phyloP scores from a whole-genome alignment of 2,797 vertebrate species.

The Austrolebias charrua region DNA sequence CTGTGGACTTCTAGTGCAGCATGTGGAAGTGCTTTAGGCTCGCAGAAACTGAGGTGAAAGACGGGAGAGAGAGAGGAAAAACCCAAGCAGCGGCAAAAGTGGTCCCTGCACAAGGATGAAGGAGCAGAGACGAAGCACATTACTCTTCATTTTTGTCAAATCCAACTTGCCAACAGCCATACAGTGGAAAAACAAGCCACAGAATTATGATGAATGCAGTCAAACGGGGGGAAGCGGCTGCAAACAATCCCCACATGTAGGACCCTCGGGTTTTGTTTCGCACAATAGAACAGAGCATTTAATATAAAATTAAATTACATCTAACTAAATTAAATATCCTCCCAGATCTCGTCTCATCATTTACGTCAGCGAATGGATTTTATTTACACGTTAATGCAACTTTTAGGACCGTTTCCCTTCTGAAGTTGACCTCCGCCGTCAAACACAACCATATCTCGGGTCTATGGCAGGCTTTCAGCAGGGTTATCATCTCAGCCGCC shows the following conservation, averaged over 20 bases:
- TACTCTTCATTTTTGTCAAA: conserved; percentile 76
- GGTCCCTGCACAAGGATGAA: conserved; percentile 43
- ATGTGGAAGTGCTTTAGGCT: conserved; percentile 80
- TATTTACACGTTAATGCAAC: conserved; percentile 16
- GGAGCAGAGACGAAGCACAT: conserved; percentile 70
- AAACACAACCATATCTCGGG: conserved; percentile 31
- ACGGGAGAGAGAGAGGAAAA: conserved; percentile 1
- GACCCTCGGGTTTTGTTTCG: conserved; percentile 42
- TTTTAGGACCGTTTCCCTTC: conserved; percentile 2
- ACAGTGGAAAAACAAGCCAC: conserved; percentile 60
- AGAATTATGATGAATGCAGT: conserved; percentile 74
- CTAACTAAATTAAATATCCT: conserved; percentile 56
- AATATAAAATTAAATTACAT: conserved; percentile 36
- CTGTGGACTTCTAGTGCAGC: conserved; percentile 60
- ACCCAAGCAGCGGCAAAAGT: conserved; percentile 44
- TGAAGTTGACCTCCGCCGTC: conserved; percentile 16
- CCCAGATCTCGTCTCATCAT: conserved; percentile 20
- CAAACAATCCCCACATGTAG: conserved; percentile 49
- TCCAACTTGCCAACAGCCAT: conserved; percentile 56
- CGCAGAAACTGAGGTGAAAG: conserved; percentile 21
- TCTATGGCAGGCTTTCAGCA: conserved; percentile 51
- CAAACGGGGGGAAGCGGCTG: conserved; percentile 38
- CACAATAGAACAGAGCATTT: conserved; percentile 37
- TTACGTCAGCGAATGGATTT: conserved; percentile 3
- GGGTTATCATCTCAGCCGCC: conserved; percentile 71